Conservation (phyloP, 2,113 vertebrate genomes). For the Sardina pilchardus region DNA sequence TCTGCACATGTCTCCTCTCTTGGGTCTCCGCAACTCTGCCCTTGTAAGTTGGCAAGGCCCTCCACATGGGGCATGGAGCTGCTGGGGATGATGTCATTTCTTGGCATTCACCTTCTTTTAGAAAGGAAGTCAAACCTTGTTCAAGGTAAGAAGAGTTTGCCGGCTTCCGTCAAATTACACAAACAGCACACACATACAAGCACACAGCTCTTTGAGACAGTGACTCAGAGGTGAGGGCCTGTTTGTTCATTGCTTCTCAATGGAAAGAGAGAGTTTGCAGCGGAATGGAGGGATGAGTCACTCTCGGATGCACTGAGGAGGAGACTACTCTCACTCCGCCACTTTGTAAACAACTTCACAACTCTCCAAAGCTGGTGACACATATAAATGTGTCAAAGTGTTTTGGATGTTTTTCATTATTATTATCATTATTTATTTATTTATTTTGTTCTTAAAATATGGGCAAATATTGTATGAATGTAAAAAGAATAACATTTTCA, state of each 20-base stretch:
- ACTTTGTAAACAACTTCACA: neutral
- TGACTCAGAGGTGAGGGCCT: slow-evolving; percentile 17
- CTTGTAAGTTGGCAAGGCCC: slow-evolving; percentile 40
- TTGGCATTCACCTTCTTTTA: neutral
- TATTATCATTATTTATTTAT: no score
- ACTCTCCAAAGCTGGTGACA: neutral
- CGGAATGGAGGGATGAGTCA: slow-evolving; percentile 16
- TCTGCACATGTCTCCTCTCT: slow-evolving; percentile 40
- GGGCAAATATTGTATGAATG: no score
- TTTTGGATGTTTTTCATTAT: no score
- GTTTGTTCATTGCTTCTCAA: slow-evolving; percentile 22
- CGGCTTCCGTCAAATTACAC: neutral
- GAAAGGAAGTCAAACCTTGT: slow-evolving; percentile 35
- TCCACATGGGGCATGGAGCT: slow-evolving; percentile 36
- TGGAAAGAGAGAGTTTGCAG: neutral
- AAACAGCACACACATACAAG: neutral
- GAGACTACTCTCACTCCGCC: neutral
- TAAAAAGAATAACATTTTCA: no score
- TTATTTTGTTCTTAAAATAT: no score
- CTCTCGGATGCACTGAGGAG: neutral
- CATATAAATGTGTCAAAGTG: neutral
- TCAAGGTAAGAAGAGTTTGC: slow-evolving; percentile 29
- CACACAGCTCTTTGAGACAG: slow-evolving; percentile 17
- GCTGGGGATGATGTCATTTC: slow-evolving; percentile 30
- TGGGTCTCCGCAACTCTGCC: slow-evolving; percentile 4